phyloP scores from a whole-genome alignment of 2,797 vertebrate genomes.

The Lithobates sylvaticus region DNA sequence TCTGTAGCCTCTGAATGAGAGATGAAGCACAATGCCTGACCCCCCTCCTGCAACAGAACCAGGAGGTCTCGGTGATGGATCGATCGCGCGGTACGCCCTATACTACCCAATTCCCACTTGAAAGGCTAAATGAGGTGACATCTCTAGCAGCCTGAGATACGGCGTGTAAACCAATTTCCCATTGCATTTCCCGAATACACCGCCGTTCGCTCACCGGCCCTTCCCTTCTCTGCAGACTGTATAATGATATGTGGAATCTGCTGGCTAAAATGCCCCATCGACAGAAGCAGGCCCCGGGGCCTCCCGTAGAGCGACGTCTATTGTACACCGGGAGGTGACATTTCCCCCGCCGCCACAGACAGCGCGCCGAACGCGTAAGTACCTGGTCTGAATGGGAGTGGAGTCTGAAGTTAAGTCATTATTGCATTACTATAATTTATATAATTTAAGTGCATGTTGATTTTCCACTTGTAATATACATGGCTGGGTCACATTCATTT shows the following conservation, averaged over 20 bases:
- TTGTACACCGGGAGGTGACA: conserved; percentile 67
- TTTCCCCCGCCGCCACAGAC: conserved; percentile 63
- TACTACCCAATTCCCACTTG: no score
- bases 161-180: no score
- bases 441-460: conserved; percentile 53
- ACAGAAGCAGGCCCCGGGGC: conserved; percentile 4
- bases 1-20: no score
- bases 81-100: no score
- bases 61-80: no score
- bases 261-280: conserved; percentile 1
- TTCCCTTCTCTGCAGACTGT: neutral
- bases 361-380: conserved; percentile 58
- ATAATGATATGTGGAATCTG: conserved; percentile 1
- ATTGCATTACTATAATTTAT: conserved; percentile 63
- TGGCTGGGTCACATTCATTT: conserved; percentile 57
- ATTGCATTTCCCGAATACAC: no score
- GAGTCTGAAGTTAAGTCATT: conserved; percentile 59
- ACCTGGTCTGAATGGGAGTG: conserved; percentile 31
- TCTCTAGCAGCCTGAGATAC: no score
- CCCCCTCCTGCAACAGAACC: no score
- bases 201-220: no score
- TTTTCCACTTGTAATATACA: conserved; percentile 55
- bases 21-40: no score
- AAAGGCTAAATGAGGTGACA: no score
- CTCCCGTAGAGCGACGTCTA: conserved; percentile 63